Percentiles rank a stretch among this genome's conserved stretches.
Conservation (phyloP, 1,140 invertebrate species). For the Oreohelix idahoensis region DNA sequence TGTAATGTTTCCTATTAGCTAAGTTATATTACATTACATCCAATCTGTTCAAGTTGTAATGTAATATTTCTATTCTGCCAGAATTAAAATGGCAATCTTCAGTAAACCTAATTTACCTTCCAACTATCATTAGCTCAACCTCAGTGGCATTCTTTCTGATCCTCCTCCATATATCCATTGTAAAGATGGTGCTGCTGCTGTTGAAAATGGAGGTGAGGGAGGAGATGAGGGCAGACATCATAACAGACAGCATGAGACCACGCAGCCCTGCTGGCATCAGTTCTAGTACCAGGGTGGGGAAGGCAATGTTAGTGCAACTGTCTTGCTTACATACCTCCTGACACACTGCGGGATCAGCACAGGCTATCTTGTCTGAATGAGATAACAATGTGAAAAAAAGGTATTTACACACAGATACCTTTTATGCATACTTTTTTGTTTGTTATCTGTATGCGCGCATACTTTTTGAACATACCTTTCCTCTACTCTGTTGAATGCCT, state of each 20-base stretch:
- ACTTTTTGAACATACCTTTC: too few species aligned
- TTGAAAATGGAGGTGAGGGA: constrained; percentile 78
- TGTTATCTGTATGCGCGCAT: too few species aligned
- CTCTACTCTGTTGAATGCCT: too few species aligned
- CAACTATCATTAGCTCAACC: constrained; percentile 74
- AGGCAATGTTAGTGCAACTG: constrained; percentile 69
- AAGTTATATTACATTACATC: too few species aligned
- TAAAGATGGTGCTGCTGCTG: constrained; percentile 76
- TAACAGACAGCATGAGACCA: constrained; percentile 77
- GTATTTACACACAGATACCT: too few species aligned
- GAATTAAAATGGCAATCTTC: too few species aligned
- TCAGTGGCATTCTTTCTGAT: constrained; percentile 74
- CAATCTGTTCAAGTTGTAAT: too few species aligned
- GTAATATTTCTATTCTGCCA: too few species aligned
- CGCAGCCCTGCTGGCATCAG: constrained; percentile 67
- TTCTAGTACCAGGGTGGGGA: constrained; percentile 66
- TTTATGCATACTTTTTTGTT: too few species aligned
- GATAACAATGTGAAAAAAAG: too few species aligned
- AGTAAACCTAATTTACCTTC: constrained; percentile 15
- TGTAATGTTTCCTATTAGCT: too few species aligned
- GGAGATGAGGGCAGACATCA: constrained; percentile 77
- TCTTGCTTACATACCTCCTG: constrained; percentile 62
- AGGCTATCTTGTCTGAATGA: constrained; percentile 73
- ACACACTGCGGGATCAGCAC: constrained; percentile 68
- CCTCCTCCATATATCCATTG: constrained; percentile 75